Evolutionary conservation across 1,140 invertebrate species (phyloP).

Genomic region (Micrasema longulum): DNA sequence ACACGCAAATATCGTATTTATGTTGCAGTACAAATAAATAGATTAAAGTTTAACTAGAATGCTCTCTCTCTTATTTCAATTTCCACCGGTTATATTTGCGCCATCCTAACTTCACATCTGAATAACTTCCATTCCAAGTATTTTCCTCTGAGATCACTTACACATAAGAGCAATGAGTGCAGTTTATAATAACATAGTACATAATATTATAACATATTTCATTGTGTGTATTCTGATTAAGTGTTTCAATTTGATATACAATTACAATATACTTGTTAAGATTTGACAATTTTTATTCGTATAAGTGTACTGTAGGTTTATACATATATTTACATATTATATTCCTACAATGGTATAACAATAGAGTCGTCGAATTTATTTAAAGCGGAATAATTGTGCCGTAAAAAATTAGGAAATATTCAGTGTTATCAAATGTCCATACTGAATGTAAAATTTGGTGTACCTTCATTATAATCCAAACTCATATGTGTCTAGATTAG

Average conservation of each 20-base stretch:
- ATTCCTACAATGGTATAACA: constrained; percentile 30
- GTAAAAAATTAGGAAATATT: no score
- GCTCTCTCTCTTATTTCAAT: no score
- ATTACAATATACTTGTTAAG: constrained; percentile 41
- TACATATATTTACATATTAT: constrained; percentile 43
- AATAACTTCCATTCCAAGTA: constrained; percentile 28
- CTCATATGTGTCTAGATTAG: constrained; percentile 48
- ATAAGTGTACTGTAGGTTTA: constrained; percentile 40
- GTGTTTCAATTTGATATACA: constrained; percentile 40
- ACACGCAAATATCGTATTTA: no score
- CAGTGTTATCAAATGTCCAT: constrained; percentile 43
- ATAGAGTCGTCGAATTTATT: constrained; percentile 2
- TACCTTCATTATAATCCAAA: constrained; percentile 40
- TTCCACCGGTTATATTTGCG: background rate
- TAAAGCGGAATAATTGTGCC: background rate
- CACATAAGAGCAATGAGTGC: constrained; percentile 8
- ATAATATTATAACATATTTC: constrained; percentile 26
- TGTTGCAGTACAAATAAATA: no score
- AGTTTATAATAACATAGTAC: constrained; percentile 29
- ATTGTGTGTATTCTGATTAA: constrained; percentile 27
- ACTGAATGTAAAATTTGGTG: constrained; percentile 46
- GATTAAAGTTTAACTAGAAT: no score
- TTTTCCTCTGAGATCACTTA: background rate
- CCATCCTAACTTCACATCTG: constrained; percentile 4
- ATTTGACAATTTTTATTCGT: constrained; percentile 46